These are phyloP conservation scores for Drosophila rufa DNA, from an alignment of 1,140 invertebrate species.

Conservation along the genomic window DNA sequence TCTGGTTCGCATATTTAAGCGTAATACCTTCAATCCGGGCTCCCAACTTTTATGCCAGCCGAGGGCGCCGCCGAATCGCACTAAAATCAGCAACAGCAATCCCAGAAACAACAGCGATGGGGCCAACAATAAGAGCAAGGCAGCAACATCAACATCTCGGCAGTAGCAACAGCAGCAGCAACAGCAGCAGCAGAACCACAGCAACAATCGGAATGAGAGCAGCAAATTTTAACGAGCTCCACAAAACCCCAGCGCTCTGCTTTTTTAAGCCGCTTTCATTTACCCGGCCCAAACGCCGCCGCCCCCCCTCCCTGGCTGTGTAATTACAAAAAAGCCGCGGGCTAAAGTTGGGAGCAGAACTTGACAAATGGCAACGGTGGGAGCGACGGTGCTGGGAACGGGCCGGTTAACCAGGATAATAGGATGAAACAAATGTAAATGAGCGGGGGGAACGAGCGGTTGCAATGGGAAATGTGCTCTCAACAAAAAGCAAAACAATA, in stretches of 20 bases:
- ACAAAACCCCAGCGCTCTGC: slow-evolving; percentile 66
- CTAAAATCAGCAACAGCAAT: slow-evolving; percentile 62
- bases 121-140: slow-evolving; percentile 12
- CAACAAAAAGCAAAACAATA: slow-evolving; percentile 31
- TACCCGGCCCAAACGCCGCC: slow-evolving; percentile 10
- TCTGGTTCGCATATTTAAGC: slow-evolving; percentile 62
- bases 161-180: neutral
- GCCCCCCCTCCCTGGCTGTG: slow-evolving; percentile 38
- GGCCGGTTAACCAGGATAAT: slow-evolving; percentile 76
- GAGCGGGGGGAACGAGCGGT: slow-evolving; percentile 9
- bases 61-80: slow-evolving; percentile 36
- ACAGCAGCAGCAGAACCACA: slow-evolving; percentile 10
- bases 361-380: slow-evolving; percentile 63
- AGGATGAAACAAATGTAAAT: slow-evolving; percentile 77
- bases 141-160: slow-evolving; percentile 7
- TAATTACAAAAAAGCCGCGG: slow-evolving; percentile 76
- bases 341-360: slow-evolving; percentile 61
- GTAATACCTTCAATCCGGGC: slow-evolving; percentile 57
- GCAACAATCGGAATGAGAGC: slow-evolving; percentile 71
- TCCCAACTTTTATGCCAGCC: slow-evolving; percentile 44
- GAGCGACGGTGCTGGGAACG: slow-evolving; percentile 24
- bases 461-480: slow-evolving; percentile 36
- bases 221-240: slow-evolving; percentile 78
- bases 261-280: slow-evolving; percentile 67
- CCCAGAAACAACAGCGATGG: slow-evolving; percentile 13